These are phyloP conservation scores for Oncopeltus fasciatus DNA, from an alignment of 1,140 invertebrate genomes.

Conservation along the genomic window DNA sequence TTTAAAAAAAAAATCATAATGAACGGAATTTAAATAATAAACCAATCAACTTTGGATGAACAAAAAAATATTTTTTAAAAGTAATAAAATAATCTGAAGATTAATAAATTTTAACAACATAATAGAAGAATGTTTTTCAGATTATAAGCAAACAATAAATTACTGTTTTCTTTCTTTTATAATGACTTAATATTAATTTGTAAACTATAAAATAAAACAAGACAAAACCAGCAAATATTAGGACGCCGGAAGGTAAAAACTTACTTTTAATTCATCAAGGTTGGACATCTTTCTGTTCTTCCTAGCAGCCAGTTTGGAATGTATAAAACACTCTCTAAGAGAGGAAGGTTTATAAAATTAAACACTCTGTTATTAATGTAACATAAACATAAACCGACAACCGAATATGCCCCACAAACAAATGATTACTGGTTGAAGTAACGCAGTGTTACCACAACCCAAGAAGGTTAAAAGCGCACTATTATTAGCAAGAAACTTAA, in stretches of 20 bases:
- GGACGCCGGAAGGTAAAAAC: not conserved
- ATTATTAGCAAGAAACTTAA: too few relatives aligned
- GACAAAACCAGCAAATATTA: not conserved
- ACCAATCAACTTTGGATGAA: not conserved
- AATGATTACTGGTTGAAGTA: too few relatives aligned
- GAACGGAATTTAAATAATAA: not conserved
- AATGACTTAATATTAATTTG: not conserved
- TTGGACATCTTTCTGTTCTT: not conserved
- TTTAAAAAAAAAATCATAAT: not conserved
- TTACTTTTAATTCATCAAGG: conserved; percentile 5
- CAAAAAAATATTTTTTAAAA: not conserved
- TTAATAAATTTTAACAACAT: not conserved
- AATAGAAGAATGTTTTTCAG: not conserved
- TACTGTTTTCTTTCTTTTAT: not conserved
- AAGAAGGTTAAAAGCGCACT: too few relatives aligned
- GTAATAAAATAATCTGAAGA: not conserved
- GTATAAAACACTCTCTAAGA: not conserved
- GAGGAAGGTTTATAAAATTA: too few relatives aligned
- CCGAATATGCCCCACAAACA: too few relatives aligned
- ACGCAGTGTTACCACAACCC: too few relatives aligned
- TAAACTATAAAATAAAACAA: not conserved
- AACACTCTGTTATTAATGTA: too few relatives aligned
- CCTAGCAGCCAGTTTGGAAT: conserved; percentile 1
- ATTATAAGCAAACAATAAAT: not conserved
- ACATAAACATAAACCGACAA: too few relatives aligned